Evolutionary conservation across 2,113 vertebrate genomes (phyloP).

Genomic region (Delphinapterus leucas): DNA sequence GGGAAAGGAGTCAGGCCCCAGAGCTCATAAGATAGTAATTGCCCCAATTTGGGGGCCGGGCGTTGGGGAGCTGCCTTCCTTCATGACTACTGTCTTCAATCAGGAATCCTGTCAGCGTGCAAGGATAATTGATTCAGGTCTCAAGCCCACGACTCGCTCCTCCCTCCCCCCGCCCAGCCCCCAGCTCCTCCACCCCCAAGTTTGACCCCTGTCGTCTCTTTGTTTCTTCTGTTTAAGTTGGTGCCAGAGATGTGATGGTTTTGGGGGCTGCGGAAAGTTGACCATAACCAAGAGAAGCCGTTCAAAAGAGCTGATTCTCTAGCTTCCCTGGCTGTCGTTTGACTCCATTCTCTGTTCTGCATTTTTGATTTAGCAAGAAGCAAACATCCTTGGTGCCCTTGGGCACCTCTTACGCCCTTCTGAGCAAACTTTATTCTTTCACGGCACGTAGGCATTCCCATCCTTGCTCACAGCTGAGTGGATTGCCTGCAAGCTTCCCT

Average conservation of each 20-base stretch:
- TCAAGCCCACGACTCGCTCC: slow-evolving; percentile 62
- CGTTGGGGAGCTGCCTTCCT: slow-evolving; percentile 61
- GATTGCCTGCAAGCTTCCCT: background rate
- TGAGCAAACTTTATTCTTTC: slow-evolving; percentile 78
- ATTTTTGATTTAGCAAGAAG: slow-evolving; percentile 84
- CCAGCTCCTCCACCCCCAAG: slow-evolving; percentile 76
- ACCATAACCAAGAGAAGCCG: slow-evolving; percentile 81
- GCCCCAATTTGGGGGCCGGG: slow-evolving; percentile 56
- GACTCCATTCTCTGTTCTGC: slow-evolving; percentile 83
- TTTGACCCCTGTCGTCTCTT: slow-evolving; percentile 84
- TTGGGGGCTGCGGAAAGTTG: slow-evolving; percentile 81
- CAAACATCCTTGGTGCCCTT: slow-evolving; percentile 80
- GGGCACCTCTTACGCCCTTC: slow-evolving; percentile 81
- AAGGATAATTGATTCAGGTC: slow-evolving; percentile 79
- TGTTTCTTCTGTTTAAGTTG: slow-evolving; percentile 83
- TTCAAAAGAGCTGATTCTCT: slow-evolving; percentile 78
- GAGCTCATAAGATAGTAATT: slow-evolving; percentile 64
- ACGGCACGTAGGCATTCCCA: slow-evolving; percentile 74
- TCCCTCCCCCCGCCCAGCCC: background rate
- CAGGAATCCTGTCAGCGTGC: slow-evolving; percentile 77
- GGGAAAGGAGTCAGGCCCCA: slow-evolving; percentile 17
- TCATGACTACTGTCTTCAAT: slow-evolving; percentile 77
- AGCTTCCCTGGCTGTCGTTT: slow-evolving; percentile 78
- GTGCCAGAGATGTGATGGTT: slow-evolving; percentile 82
- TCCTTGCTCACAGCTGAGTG: slow-evolving; percentile 60